Evolutionary conservation across 2,797 vertebrate species (phyloP), one percentile per base, ranked within the genome.

Genomic region (Notolepis coatsorum): DNA sequence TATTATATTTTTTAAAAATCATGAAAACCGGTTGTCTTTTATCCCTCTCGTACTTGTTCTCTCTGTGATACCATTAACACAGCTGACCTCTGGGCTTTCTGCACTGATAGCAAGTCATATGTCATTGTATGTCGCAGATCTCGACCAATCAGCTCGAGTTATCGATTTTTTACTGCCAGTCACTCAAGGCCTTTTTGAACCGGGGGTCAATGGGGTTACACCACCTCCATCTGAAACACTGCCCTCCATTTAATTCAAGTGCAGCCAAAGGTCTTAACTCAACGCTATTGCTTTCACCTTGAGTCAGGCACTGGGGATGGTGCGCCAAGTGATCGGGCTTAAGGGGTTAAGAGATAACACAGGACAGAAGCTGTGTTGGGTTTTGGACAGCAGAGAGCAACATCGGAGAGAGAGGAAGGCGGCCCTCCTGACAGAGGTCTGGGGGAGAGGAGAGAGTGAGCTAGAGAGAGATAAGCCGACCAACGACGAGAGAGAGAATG

Each of bases 201-300:
- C 35, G 10, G 37, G 33, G 37, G 52, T 55, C 52, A 55, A 41
- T 5, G 15, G 23, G 23, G 37, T 10, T 10, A 15, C 6, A n/a
- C 9, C 31, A 24, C 50, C 33, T 24, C 31, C 9, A 37, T 37
- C 12, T 24, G 12, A 24, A 13, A 52, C 7, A 13, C 31, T 12
- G 17, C 17, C 30, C 48, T 35, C 28, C 2, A 15, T 8, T 23
- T 38, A 23, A 41, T 27, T 20, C 37, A 23, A 13, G 30, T 31
- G 4, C 6, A 10, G 33, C 20, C 7, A 38, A 21, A 47, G 17
- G 41, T 24, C 13, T 21, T 53, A 53, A 52, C 31, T 35, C 49
- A 52, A 24, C 31, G 20, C 21, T 21, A 35, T 20, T 18, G 38
- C 24, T 56, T 56, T 56, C 53, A 43, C 38, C 15, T 56, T 43